Percentiles rank a stretch among this genome's conserved stretches.
These are phyloP conservation scores for Grus americana DNA, from an alignment of 2,113 vertebrate species.

Conservation along the genomic window DNA sequence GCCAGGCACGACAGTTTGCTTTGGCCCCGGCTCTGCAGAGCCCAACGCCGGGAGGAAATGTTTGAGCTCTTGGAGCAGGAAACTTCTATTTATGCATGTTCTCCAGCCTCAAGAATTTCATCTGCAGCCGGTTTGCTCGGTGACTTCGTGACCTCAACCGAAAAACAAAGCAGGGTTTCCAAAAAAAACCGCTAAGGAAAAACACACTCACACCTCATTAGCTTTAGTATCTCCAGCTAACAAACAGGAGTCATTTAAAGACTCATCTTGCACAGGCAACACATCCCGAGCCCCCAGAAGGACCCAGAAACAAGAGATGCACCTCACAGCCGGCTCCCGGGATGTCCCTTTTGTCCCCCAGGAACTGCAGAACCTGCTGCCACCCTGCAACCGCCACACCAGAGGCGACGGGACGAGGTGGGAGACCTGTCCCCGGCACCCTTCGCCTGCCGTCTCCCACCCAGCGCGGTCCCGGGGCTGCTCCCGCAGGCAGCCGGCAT, in stretches of 20 bases:
- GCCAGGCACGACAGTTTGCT: constrained; percentile 1
- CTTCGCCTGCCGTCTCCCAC: not conserved
- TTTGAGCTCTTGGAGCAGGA: constrained; percentile 62
- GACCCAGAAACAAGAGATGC: not conserved
- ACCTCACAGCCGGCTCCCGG: not conserved
- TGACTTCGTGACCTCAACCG: constrained; percentile 59
- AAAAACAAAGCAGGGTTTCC: constrained; percentile 62
- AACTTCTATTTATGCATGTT: constrained; percentile 64
- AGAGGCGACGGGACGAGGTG: fast-evolving
- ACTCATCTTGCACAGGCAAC: not conserved
- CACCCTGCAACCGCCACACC: not conserved
- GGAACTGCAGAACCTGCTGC: not conserved
- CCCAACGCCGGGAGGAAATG: constrained; percentile 41
- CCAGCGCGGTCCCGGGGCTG: not conserved
- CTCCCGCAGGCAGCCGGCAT: fast-evolving
- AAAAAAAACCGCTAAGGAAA: constrained; percentile 19
- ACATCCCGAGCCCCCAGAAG: fast-evolving
- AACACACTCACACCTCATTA: constrained; percentile 50
- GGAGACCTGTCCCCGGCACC: not conserved
- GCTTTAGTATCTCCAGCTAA: constrained; percentile 51
- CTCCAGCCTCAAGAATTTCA: constrained; percentile 62
- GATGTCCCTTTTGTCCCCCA: not conserved
- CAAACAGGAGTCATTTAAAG: constrained; percentile 51
- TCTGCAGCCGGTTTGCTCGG: constrained; percentile 39
- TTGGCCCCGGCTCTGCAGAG: not conserved